Evolutionary conservation across 2,797 vertebrate genomes (phyloP).

Genomic region (Fistularia commersonii): DNA sequence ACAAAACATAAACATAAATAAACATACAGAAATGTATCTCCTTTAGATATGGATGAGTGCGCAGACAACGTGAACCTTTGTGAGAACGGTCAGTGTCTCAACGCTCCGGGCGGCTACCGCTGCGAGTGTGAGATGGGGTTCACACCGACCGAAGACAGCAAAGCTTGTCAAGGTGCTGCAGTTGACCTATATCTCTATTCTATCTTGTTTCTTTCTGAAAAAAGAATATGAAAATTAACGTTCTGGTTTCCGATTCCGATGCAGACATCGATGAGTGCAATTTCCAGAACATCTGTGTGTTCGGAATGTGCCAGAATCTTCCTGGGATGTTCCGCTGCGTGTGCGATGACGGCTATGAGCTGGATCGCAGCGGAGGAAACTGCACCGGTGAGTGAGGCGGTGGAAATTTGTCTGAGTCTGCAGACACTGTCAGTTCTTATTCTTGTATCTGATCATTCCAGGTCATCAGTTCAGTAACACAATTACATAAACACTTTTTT

Average conservation of each 20-base stretch:
- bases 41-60: slow-evolving; percentile 90
- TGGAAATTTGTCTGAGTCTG: too few relatives aligned
- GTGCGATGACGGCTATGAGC: slow-evolving; percentile 87
- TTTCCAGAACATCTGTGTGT: slow-evolving; percentile 92
- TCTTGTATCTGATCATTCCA: neutral
- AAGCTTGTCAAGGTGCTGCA: slow-evolving; percentile 84
- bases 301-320: slow-evolving; percentile 91
- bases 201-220: neutral
- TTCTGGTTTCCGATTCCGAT: slow-evolving; percentile 2
- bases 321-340: slow-evolving; percentile 92
- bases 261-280: slow-evolving; percentile 93
- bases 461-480: too few relatives aligned
- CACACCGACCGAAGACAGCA: slow-evolving; percentile 88
- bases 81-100: slow-evolving; percentile 92
- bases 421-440: neutral
- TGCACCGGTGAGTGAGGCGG: slow-evolving; percentile 81
- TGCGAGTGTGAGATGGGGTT: slow-evolving; percentile 97
- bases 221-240: neutral
- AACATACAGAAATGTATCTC: neutral
- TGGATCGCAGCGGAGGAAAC: slow-evolving; percentile 89
- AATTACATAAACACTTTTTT: too few relatives aligned
- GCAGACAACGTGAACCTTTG: slow-evolving; percentile 90
- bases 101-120: slow-evolving; percentile 88
- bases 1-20: too few relatives aligned
- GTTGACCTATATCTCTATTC: neutral